Evolutionary conservation across 2,888 invertebrate species (phyloP), one percentile per base, ranked within the genome.

Genomic region (Ganaspis brasiliensis): DNA sequence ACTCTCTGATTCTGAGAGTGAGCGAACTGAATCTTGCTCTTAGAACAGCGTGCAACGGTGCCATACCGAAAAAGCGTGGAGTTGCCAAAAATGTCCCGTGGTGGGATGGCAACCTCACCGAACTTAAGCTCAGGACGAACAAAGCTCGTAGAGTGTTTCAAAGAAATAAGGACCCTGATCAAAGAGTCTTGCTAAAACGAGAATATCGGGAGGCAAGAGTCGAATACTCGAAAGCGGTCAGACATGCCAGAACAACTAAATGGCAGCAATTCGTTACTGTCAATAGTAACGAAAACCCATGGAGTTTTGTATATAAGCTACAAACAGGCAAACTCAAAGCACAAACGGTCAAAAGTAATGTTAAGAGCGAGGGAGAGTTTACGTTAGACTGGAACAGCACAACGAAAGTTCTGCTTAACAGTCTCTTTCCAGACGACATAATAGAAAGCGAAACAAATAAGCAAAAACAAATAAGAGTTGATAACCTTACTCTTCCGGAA

Each of bases 21-120:
- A 16, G 12, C 2, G 40, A 37, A 9, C 6, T 61, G 4, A 24
- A 12, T 3, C 0, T 3, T 12, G 8, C 26, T 12, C 12, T 73
- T 1, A 16, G 35, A 12, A 24, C 0, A 16, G 57, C 59, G 2
- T 21, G 40, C 9, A 16, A 49, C 6, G 10, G 40, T n/a, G 21
- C 52, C 0, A 72, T 72, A 24, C 72, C 74, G 14, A 14, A 12
- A 5, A 74, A 56, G 26, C 67, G 14, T 2, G 19, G 14, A 1
- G 12, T 10, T 12, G 5, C 14, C 0, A 70, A 31, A 52, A 21
- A 31, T 1, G 74, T 74, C n/a, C 71, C 76, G 0, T 77, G 76
- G 70, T 77, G 76, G 76, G 70, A 55, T 12, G 16, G n/a, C 0
- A 26, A 59, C 9, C 26, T 77, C 0, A 71, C 74, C 4, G 21